These are phyloP conservation scores for Numenius phaeopus DNA, from an alignment of 2,797 vertebrate species.

Conservation along the genomic window DNA sequence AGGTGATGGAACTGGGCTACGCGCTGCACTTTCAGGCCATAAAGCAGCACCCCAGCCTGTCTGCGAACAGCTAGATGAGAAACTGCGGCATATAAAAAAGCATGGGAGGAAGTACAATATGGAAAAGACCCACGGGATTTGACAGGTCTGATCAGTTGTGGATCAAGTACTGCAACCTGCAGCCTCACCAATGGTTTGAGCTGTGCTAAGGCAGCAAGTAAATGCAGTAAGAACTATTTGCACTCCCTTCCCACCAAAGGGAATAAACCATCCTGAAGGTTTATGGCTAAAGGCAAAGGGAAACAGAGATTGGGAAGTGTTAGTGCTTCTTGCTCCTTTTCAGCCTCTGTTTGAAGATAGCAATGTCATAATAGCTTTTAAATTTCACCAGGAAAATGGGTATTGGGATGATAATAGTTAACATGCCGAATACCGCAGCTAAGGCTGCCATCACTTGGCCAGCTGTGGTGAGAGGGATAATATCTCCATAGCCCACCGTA, in stretches of 20 bases:
- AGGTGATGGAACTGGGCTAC: neutral
- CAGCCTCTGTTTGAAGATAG: conserved; percentile 43
- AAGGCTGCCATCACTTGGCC: conserved; percentile 26
- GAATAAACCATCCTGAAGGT: neutral
- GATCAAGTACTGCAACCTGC: neutral
- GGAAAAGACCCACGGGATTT: neutral
- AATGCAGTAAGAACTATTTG: neutral
- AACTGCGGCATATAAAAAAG: neutral
- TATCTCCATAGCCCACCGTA: conserved; percentile 54
- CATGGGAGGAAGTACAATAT: neutral
- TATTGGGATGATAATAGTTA: conserved; percentile 56
- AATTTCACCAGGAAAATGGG: conserved; percentile 59
- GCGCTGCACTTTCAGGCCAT: neutral
- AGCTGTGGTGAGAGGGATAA: neutral
- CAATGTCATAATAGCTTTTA: conserved; percentile 52
- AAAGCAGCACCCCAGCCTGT: neutral
- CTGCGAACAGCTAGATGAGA: neutral
- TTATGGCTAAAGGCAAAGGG: neutral
- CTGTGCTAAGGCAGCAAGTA: neutral
- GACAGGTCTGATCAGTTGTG: neutral
- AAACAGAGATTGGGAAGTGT: neutral
- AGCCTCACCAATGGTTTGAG: neutral
- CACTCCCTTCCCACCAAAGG: neutral
- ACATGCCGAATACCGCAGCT: conserved; percentile 7
- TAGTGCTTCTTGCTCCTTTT: neutral